phyloP scores from a whole-genome alignment of 2,113 vertebrate genomes.

The Prunella fulvescens region DNA sequence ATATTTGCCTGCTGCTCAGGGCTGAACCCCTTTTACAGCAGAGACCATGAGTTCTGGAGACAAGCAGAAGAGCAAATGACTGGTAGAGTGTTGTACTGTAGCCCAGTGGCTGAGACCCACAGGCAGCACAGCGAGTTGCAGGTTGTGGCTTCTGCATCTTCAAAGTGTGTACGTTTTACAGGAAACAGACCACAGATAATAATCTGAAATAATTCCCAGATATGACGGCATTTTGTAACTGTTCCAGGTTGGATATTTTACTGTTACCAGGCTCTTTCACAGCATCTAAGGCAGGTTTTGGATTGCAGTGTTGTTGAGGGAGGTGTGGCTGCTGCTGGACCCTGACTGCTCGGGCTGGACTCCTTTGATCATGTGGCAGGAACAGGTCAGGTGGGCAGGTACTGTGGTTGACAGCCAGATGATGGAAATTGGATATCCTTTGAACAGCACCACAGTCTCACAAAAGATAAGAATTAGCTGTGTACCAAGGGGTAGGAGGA shows the following conservation, averaged over 20 bases:
- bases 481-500: not conserved
- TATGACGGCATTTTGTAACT: not conserved
- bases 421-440: not conserved
- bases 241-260: not conserved
- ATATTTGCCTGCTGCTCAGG: not conserved
- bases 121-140: not conserved
- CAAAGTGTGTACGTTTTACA: not conserved
- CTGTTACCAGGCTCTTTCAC: not conserved
- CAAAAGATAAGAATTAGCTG: not conserved
- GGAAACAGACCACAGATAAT: not conserved
- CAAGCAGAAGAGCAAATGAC: not conserved
- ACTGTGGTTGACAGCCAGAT: not conserved
- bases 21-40: not conserved
- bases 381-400: not conserved
- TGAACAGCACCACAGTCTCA: not conserved
- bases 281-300: not conserved
- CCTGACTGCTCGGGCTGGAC: not conserved
- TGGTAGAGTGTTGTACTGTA: not conserved
- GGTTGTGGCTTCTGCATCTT: not conserved
- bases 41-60: not conserved
- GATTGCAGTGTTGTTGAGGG: not conserved
- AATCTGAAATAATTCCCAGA: not conserved
- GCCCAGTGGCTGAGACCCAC: not conserved
- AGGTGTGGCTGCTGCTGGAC: not conserved
- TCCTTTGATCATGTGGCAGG: not conserved